phyloP scores from a whole-genome alignment of 2,797 vertebrate species.

The Rhynchotus rufescens region DNA sequence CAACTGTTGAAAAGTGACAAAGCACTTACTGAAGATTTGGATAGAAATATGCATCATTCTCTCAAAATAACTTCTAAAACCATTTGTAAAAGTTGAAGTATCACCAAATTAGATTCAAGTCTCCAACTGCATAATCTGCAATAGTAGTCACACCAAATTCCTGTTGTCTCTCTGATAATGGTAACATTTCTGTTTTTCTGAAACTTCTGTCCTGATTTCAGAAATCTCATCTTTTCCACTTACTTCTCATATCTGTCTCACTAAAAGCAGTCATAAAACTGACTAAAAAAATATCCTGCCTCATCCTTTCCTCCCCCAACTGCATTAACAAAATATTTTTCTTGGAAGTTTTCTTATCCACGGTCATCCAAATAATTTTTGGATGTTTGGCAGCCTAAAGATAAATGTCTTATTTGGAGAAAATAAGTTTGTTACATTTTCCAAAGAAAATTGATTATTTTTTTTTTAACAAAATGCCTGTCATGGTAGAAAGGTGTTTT shows the following conservation, averaged over 20 bases:
- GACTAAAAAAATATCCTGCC: neutral
- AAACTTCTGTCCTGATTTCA: neutral
- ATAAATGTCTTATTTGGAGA: neutral
- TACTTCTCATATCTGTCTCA: neutral
- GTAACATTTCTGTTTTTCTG: neutral
- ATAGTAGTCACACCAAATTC: neutral
- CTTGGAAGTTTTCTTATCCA: neutral
- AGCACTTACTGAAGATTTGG: neutral
- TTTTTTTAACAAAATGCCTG: neutral
- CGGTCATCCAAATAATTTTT: constrained; percentile 1
- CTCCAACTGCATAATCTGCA: neutral
- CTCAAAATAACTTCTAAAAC: neutral
- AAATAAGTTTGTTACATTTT: neutral
- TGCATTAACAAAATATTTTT: constrained; percentile 18
- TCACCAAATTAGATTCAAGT: neutral
- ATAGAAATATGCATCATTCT: neutral
- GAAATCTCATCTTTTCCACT: neutral
- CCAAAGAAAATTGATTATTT: neutral
- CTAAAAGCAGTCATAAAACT: neutral
- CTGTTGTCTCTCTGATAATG: neutral
- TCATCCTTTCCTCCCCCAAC: neutral
- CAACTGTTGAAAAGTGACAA: neutral
- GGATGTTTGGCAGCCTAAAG: neutral
- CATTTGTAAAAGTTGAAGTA: neutral
- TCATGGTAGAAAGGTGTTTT: neutral